These are phyloP conservation scores for Polypterus senegalus DNA, from an alignment of 2,113 vertebrate genomes.

Conservation along the genomic window DNA sequence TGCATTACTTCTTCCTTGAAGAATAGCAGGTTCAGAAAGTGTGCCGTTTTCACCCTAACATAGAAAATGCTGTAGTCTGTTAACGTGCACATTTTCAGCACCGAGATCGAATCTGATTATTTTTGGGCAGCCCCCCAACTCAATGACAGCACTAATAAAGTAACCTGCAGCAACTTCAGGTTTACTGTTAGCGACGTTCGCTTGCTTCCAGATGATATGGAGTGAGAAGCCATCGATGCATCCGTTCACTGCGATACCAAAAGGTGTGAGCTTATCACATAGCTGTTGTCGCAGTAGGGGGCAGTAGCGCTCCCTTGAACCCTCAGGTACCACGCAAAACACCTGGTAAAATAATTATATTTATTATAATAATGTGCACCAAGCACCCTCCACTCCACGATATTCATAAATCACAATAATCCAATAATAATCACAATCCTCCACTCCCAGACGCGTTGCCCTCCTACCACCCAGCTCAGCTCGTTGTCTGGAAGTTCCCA, in stretches of 20 bases:
- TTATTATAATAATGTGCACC: too few relatives aligned
- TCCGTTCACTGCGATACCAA: slow-evolving; percentile 17
- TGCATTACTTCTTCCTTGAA: slow-evolving; percentile 11
- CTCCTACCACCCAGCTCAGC: too few relatives aligned
- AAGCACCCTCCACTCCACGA: too few relatives aligned
- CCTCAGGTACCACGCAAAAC: too few relatives aligned
- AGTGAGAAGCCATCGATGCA: slow-evolving; percentile 18
- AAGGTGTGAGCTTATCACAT: slow-evolving; percentile 11
- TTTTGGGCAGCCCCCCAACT: slow-evolving; percentile 8
- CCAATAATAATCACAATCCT: too few relatives aligned
- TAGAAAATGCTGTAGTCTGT: slow-evolving; percentile 10
- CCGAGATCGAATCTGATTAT: slow-evolving; percentile 13
- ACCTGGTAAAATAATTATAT: too few relatives aligned
- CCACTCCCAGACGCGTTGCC: too few relatives aligned
- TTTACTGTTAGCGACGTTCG: slow-evolving; percentile 12
- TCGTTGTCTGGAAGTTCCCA: too few relatives aligned
- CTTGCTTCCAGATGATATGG: slow-evolving; percentile 17
- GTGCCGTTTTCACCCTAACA: not conserved
- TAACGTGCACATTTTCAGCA: slow-evolving; percentile 15
- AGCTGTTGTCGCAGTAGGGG: too few relatives aligned
- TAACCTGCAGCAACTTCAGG: slow-evolving; percentile 12
- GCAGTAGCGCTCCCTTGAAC: too few relatives aligned
- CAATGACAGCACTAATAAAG: slow-evolving; percentile 9
- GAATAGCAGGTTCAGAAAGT: not conserved
- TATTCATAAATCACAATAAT: too few relatives aligned